phyloP scores from a whole-genome alignment of 1,140 invertebrate genomes.

The Dreissena polymorpha region DNA sequence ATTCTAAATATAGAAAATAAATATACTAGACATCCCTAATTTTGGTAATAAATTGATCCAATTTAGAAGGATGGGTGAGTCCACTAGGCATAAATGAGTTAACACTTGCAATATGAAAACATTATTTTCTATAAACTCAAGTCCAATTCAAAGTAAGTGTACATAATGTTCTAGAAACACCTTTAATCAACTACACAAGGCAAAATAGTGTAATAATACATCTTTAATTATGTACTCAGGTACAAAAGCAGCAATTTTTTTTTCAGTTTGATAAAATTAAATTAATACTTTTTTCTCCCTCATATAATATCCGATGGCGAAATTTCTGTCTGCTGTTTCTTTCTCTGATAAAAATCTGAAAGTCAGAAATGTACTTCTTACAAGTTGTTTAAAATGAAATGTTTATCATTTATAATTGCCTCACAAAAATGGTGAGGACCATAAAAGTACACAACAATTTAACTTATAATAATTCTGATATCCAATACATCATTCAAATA shows the following conservation, averaged over 20 bases:
- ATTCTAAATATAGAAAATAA: too few species aligned
- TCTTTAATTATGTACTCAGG: neutral
- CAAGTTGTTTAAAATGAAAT: neutral
- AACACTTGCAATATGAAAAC: constrained; percentile 2
- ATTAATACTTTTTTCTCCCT: constrained; percentile 89
- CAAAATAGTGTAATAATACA: neutral
- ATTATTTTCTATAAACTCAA: neutral
- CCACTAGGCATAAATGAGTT: too few species aligned
- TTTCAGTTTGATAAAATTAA: neutral
- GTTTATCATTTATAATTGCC: neutral
- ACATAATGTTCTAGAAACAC: neutral
- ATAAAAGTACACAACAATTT: constrained; percentile 4
- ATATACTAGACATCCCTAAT: too few species aligned
- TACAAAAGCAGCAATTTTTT: neutral
- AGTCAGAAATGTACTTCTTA: constrained; percentile 16
- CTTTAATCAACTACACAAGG: neutral
- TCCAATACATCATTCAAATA: neutral
- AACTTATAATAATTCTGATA: neutral
- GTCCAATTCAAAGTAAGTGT: neutral
- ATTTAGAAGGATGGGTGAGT: too few species aligned
- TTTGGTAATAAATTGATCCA: too few species aligned
- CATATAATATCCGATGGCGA: constrained; percentile 98
- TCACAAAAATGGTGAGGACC: constrained; percentile 17
- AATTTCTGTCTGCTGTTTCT: constrained; percentile 98
- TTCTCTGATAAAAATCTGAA: constrained; percentile 92